Conservation (phyloP, 1,140 invertebrate genomes). For the Homalodisca vitripennis region DNA sequence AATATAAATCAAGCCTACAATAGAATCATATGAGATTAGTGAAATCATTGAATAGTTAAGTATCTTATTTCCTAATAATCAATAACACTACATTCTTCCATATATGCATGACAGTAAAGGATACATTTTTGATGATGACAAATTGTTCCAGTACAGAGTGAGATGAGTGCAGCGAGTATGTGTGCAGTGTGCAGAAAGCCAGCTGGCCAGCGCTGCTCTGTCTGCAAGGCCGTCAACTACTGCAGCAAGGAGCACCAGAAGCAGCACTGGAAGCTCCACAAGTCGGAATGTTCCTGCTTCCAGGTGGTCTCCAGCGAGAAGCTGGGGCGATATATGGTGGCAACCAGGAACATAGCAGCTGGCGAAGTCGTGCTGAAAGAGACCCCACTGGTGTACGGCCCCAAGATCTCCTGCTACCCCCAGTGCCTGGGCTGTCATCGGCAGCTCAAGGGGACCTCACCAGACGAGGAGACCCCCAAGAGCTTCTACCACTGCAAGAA, state of each 20-base stretch:
- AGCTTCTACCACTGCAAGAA: slow-evolving; percentile 29
- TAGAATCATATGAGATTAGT: no score
- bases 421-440: slow-evolving; percentile 62
- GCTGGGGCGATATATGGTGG: slow-evolving; percentile 62
- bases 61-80: no score
- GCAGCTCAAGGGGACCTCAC: slow-evolving; percentile 47
- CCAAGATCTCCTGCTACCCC: slow-evolving; percentile 51
- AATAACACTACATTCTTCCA: no score
- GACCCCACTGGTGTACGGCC: slow-evolving; percentile 58
- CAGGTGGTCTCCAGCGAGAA: slow-evolving; percentile 36
- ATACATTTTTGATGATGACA: no score
- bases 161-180: background rate
- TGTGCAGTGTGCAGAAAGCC: slow-evolving; percentile 31
- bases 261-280: slow-evolving; percentile 65
- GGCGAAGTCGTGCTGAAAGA: slow-evolving; percentile 63
- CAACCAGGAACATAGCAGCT: slow-evolving; percentile 55
- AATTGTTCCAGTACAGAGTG: background rate
- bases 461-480: slow-evolving; percentile 43
- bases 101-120: no score
- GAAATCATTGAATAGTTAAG: no score
- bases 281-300: slow-evolving; percentile 54
- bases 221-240: slow-evolving; percentile 64
- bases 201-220: slow-evolving; percentile 53
- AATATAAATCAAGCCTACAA: no score
- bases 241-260: slow-evolving; percentile 68